Percentiles rank a stretch among this genome's conserved stretches.
These are phyloP conservation scores for Lithophane socia DNA, from an alignment of 2,888 invertebrate genomes.

Conservation along the genomic window DNA sequence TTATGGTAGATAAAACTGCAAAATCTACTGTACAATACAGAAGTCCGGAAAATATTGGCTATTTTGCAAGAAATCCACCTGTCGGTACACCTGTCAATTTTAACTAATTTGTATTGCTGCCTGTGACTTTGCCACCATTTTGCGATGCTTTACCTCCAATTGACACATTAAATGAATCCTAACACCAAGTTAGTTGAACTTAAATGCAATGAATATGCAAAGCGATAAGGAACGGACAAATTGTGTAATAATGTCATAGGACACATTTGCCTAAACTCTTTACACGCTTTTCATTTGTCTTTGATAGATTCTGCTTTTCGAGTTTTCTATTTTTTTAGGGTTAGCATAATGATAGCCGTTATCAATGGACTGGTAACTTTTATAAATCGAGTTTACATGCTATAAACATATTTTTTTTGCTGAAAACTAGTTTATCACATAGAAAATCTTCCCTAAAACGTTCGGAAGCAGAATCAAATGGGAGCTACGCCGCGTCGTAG, in stretches of 20 bases:
- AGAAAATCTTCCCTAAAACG: neutral
- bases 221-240: neutral
- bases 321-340: neutral
- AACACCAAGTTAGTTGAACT: neutral
- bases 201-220: conserved; percentile 10
- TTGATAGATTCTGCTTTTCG: neutral
- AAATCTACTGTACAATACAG: conserved; percentile 20
- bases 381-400: neutral
- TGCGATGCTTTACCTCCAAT: neutral
- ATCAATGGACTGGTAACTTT: neutral
- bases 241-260: neutral
- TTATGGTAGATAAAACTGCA: conserved; percentile 30
- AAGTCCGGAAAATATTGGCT: conserved; percentile 16
- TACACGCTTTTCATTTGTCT: neutral
- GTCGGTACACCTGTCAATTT: conserved; percentile 22
- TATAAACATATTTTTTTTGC: neutral
- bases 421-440: neutral
- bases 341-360: neutral
- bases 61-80: conserved; percentile 29
- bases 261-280: too few relatives aligned
- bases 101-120: conserved; percentile 27
- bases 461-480: neutral
- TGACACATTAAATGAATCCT: conserved; percentile 2
- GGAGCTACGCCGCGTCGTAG: neutral
- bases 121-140: conserved; percentile 3